phyloP scores from a whole-genome alignment of 2,888 invertebrate genomes.

The Andrena hattorfiana region DNA sequence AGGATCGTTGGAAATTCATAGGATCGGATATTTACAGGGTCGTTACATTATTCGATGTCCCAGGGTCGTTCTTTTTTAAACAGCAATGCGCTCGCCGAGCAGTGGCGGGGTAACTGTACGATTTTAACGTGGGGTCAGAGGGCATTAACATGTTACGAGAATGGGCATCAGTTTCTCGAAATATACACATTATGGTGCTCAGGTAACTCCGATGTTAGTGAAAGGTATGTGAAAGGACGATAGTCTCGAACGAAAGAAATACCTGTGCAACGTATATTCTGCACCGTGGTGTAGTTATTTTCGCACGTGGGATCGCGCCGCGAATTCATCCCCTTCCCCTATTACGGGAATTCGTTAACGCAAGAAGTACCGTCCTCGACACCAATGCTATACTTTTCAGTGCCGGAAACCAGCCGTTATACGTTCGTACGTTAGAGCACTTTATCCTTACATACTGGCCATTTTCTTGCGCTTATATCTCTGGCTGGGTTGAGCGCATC shows the following conservation, averaged over 20 bases:
- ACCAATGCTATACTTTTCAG: slow-evolving; percentile 22
- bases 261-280: no score
- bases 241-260: no score
- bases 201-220: no score
- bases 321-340: neutral
- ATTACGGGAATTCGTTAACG: slow-evolving; percentile 32
- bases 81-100: neutral
- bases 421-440: slow-evolving; percentile 50
- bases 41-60: neutral
- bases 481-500: slow-evolving; percentile 11
- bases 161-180: neutral
- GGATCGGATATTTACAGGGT: slow-evolving; percentile 13
- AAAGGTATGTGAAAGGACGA: no score
- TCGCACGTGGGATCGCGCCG: no score
- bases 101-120: neutral
- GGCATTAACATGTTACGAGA: neutral
- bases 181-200: neutral
- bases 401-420: slow-evolving; percentile 32
- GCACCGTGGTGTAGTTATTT: no score
- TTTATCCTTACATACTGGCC: slow-evolving; percentile 55
- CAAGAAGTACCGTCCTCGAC: neutral
- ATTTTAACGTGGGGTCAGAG: slow-evolving; percentile 5
- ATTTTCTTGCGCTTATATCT: slow-evolving; percentile 48
- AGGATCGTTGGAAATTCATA: neutral
- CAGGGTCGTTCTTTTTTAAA: neutral